A percentile compares a stretch with the other conserved stretches of the same genome.
Evolutionary conservation across 2,113 vertebrate species (phyloP).

Genomic region (Zosterops lateralis): DNA sequence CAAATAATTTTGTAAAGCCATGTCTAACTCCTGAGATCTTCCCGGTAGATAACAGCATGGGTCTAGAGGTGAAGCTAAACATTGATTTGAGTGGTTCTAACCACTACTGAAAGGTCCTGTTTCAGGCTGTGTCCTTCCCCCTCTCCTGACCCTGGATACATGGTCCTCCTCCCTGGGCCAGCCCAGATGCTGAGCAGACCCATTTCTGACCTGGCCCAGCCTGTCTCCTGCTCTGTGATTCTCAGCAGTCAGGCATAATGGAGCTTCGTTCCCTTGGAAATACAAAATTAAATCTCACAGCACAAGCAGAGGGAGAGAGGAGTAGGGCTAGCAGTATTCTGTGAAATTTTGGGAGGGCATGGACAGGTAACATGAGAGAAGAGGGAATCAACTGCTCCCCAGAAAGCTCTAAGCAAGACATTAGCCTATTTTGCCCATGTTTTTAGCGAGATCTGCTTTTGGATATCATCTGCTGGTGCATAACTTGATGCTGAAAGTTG

Average conservation of each 20-base stretch:
- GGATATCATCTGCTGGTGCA: not conserved
- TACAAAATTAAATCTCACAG: not conserved
- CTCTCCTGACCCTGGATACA: not conserved
- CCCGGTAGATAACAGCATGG: not conserved
- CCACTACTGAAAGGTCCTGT: not conserved
- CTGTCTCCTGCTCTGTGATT: not conserved
- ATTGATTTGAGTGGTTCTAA: not conserved
- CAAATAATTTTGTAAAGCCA: not conserved
- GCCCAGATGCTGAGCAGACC: not conserved
- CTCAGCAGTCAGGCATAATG: not conserved
- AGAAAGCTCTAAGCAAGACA: not conserved
- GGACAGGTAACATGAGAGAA: not conserved
- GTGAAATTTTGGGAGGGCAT: not conserved
- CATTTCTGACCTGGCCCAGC: not conserved
- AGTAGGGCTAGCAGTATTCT: not conserved
- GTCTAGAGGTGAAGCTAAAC: not conserved
- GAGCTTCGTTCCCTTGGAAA: not conserved
- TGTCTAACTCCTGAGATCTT: not conserved
- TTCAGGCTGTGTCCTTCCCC: not conserved
- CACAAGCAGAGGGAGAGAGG: not conserved
- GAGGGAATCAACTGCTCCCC: not conserved
- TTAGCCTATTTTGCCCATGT: not conserved
- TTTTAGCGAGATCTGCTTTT: not conserved
- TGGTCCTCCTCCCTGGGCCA: not conserved
- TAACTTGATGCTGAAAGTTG: not conserved